Conservation (phyloP, 2,113 vertebrate species). For the Halichoerus grypus region DNA sequence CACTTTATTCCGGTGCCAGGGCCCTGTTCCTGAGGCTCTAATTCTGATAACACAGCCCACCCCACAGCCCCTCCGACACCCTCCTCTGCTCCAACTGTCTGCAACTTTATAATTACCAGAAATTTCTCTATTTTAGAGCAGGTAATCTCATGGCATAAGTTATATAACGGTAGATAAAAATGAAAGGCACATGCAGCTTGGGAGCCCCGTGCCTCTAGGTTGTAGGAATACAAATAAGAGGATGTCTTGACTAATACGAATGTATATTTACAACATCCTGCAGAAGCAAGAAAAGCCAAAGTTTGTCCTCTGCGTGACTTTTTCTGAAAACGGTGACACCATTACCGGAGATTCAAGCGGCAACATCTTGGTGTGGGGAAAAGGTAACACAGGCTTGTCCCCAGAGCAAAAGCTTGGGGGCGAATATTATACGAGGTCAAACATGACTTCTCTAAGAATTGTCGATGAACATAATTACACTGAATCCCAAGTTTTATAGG, state of each 20-base stretch:
- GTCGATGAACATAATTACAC: accelerated
- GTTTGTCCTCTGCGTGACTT: slow-evolving; percentile 98
- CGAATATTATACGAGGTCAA: background rate
- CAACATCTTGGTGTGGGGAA: slow-evolving; percentile 99
- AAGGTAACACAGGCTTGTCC: slow-evolving; percentile 91
- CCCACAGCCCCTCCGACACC: accelerated
- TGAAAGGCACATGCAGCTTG: accelerated
- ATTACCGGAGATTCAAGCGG: slow-evolving; percentile 99
- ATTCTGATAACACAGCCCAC: accelerated
- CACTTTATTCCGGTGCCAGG: background rate
- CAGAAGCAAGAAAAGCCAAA: slow-evolving; percentile 99
- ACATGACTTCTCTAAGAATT: background rate
- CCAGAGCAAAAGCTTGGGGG: background rate
- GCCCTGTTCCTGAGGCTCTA: background rate
- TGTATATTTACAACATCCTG: background rate
- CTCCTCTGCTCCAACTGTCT: too few species aligned
- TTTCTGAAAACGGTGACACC: slow-evolving; percentile 98
- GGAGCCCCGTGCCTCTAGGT: background rate
- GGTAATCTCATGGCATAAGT: accelerated
- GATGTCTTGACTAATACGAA: background rate
- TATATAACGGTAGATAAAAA: accelerated
- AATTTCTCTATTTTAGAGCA: background rate
- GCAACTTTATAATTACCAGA: background rate
- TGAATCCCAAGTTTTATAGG: background rate
- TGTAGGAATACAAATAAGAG: background rate